These are phyloP conservation scores for Zygogramma bicolorata DNA, from an alignment of 2,888 invertebrate species.

Conservation along the genomic window DNA sequence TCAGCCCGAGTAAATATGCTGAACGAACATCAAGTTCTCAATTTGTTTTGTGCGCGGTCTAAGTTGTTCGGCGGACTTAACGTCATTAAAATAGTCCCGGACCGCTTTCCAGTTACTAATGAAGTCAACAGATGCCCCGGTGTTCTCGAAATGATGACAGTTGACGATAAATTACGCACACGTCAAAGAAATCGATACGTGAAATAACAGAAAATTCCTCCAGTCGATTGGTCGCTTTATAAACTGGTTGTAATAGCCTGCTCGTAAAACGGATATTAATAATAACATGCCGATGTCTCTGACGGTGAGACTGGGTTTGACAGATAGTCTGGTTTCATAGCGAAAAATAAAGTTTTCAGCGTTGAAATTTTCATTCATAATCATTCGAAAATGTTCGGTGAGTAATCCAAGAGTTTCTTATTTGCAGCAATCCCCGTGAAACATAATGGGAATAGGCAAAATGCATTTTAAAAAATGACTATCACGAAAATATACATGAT, in stretches of 20 bases:
- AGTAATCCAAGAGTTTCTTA: too few relatives aligned
- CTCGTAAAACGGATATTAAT: background rate
- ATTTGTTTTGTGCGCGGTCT: constrained; percentile 34
- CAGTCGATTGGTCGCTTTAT: background rate
- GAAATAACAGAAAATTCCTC: constrained; percentile 3
- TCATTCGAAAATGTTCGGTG: too few relatives aligned
- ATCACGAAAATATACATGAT: too few relatives aligned
- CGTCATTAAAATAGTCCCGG: constrained; percentile 59
- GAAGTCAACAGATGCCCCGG: constrained; percentile 57
- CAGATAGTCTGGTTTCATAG: background rate
- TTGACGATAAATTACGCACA: constrained; percentile 42
- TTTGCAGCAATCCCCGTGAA: too few relatives aligned
- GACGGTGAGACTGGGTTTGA: background rate
- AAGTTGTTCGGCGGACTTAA: constrained; percentile 54
- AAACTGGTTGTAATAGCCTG: background rate
- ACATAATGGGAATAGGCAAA: too few relatives aligned
- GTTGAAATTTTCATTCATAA: too few relatives aligned
- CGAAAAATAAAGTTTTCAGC: too few relatives aligned
- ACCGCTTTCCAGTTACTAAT: constrained; percentile 57
- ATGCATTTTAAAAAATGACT: too few relatives aligned
- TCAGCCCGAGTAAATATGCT: background rate
- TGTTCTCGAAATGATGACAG: constrained; percentile 40
- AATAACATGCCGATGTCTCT: background rate
- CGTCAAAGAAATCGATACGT: constrained; percentile 18
- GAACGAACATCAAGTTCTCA: constrained; percentile 22